These are phyloP conservation scores for Petrosia ficiformis DNA, from an alignment of 37 sponge, comb jelly and placozoan genomes.

Conservation along the genomic window DNA sequence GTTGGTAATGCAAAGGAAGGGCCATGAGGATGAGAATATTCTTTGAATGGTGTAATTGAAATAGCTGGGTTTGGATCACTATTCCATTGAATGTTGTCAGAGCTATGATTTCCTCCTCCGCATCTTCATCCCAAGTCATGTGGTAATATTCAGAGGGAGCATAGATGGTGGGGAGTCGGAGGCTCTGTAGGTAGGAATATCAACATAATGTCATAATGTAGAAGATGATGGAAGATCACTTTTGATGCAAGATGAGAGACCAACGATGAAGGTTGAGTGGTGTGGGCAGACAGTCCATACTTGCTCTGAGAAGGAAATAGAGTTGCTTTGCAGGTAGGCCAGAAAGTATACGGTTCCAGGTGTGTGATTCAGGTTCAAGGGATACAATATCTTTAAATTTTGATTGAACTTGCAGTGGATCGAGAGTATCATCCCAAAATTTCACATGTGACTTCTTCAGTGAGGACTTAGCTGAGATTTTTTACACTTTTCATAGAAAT, in stretches of 20 bases:
- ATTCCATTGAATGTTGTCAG: no score
- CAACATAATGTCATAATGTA: neutral
- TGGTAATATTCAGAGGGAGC: neutral
- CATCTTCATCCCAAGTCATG: no score
- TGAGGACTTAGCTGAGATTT: neutral
- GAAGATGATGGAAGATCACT: neutral
- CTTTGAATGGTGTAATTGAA: no score
- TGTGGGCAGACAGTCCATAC: slow-evolving; percentile 18
- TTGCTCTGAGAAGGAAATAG: neutral
- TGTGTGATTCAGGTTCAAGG: neutral
- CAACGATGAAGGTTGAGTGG: slow-evolving; percentile 18
- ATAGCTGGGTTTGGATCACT: no score
- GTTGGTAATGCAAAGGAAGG: no score
- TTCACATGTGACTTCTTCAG: neutral
- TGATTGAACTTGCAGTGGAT: neutral
- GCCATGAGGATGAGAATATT: no score
- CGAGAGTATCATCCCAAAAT: neutral
- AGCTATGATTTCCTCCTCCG: no score
- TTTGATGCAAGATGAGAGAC: neutral
- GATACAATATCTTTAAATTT: neutral
- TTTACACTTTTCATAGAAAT: neutral
- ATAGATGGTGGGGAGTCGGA: neutral
- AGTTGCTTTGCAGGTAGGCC: neutral
- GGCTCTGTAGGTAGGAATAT: neutral
- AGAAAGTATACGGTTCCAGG: neutral